Evolutionary conservation across 1,140 invertebrate species (phyloP), one percentile per base, ranked within the genome.

Genomic region (Conus ventricosus): DNA sequence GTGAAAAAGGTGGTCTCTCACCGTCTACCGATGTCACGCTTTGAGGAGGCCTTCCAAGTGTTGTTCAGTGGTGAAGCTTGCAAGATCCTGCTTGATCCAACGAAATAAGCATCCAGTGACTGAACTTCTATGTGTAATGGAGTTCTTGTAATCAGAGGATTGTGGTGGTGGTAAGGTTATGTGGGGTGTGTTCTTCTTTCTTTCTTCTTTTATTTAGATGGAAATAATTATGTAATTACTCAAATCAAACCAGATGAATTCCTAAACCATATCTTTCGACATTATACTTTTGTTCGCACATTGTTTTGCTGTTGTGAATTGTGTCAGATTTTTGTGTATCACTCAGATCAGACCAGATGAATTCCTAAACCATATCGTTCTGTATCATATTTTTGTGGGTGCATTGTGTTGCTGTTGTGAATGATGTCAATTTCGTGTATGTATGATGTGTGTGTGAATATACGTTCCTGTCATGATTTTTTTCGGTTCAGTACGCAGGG

Each of bases 61-160:
- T 88, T 94, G 8, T 93, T 94, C 83, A 91, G n/a, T 75, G 93
- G 93, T 15, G 82, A 92, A 75, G 92, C 91, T 10, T 94, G 93
- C 85, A 94, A 94, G 88, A 94, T 94, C 75, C 89, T 94, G 8
- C 87, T 94, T 55, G 91, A 94, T 89, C 93, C 93, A 2, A 90
- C 90, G 0, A 86, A 91, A 78, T 93, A 83, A 89, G 57, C 8
- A 60, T 15, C 57, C 15, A 15, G 15, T 60, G 8, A 15, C 8
- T 60, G 8, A 60, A 11, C 57, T 60, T 60, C 0, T 39, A 39
- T 76, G 0, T 60, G 17, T 71, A 17, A 15, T 88, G 57, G 51
- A 88, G 54, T 81, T n/a, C n/a, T n/a, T 17, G 1, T 71, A n/a
- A n/a, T n/a, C 15, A 17, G 63, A 71, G n/a, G 15, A 4, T 71